Evolutionary conservation across 2,888 invertebrate species (phyloP).

Genomic region (Agrotis exclamationis): DNA sequence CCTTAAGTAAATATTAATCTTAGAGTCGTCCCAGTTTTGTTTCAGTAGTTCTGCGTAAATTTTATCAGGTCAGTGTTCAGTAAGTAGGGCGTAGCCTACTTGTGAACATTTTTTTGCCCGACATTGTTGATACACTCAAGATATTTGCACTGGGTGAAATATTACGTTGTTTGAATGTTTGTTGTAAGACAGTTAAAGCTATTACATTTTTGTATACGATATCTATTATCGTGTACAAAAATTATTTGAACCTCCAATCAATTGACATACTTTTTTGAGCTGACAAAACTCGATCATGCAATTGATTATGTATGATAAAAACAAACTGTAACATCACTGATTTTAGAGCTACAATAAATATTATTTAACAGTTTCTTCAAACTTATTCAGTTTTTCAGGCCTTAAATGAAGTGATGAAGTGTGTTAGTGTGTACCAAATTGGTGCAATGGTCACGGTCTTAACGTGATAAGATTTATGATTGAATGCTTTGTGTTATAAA

Average conservation of each 20-base stretch:
- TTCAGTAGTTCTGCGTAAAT: conserved; percentile 69
- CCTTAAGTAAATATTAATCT: conserved; percentile 65
- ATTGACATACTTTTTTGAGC: too few species aligned
- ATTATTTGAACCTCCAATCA: too few species aligned
- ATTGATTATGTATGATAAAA: too few species aligned
- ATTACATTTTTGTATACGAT: too few species aligned
- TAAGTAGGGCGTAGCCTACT: conserved; percentile 75
- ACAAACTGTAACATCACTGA: too few species aligned
- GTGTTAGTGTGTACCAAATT: too few species aligned
- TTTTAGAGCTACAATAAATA: too few species aligned
- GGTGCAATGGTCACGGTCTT: neutral
- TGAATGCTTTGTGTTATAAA: conserved; percentile 17
- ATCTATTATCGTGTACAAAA: too few species aligned
- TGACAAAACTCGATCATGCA: too few species aligned
- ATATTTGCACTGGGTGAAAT: conserved; percentile 5
- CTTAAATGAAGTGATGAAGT: too few species aligned
- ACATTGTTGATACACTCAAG: conserved; percentile 34
- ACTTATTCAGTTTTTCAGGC: too few species aligned
- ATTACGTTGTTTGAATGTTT: conserved; percentile 16
- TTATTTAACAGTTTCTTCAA: too few species aligned
- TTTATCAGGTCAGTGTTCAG: conserved; percentile 77
- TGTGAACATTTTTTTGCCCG: conserved; percentile 54
- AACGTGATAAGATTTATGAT: conserved; percentile 12
- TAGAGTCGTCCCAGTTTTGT: conserved; percentile 70
- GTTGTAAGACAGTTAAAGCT: neutral